Evolutionary conservation across 37 sponge, comb jelly and placozoan genomes (phyloP).

Genomic region (Dysidea cf. avara): DNA sequence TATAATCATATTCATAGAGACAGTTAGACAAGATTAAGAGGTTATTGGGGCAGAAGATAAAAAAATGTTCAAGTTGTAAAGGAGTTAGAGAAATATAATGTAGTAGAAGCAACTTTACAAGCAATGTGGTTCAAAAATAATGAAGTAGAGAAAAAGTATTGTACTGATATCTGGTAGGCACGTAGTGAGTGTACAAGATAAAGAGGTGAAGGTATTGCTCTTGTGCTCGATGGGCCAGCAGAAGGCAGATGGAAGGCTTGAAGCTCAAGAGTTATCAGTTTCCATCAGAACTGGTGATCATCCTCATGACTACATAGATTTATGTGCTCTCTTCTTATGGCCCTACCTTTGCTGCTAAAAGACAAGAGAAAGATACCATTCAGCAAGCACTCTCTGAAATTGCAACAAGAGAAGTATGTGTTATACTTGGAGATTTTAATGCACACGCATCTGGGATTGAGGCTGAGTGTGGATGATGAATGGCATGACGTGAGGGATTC

Average conservation of each 20-base stretch:
- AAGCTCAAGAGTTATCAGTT: conserved; percentile 21
- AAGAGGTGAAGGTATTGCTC: conserved; percentile 54
- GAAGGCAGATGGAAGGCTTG: conserved; percentile 40
- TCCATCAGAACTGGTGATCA: neutral
- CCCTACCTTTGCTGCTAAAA: conserved; percentile 18
- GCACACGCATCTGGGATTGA: conserved; percentile 34
- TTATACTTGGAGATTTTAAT: conserved; percentile 26
- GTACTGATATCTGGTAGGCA: conserved; percentile 31
- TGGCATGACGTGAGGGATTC: conserved; percentile 19
- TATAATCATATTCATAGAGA: no score
- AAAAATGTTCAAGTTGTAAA: no score
- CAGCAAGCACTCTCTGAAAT: conserved; percentile 18
- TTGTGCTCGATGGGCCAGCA: conserved; percentile 29
- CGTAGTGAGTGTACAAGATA: conserved; percentile 16
- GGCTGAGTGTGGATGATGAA: conserved; percentile 5
- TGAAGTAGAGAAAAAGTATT: conserved; percentile 17
- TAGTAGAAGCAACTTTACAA: no score
- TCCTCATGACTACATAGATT: neutral
- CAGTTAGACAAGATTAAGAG: no score
- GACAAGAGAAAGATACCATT: conserved; percentile 8
- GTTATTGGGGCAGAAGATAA: no score
- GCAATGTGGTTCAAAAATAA: no score
- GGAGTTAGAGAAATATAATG: no score
- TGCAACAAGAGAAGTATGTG: conserved; percentile 9
- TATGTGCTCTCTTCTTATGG: conserved; percentile 21